These are phyloP conservation scores for Muscidifurax raptorellus DNA, from an alignment of 1,140 invertebrate genomes.

Conservation along the genomic window DNA sequence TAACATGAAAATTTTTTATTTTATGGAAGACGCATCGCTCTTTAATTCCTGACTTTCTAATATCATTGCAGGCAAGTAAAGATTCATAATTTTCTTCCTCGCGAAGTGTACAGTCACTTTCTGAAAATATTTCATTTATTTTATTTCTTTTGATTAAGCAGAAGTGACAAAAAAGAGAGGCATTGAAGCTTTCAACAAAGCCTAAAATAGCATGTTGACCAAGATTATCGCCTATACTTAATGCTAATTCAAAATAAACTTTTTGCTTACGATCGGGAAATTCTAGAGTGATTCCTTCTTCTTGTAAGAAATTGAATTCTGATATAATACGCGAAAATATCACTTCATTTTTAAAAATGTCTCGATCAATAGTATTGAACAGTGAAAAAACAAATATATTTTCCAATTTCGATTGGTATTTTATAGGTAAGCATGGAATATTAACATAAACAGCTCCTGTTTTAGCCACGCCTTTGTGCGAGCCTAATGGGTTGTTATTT, in stretches of 20 bases:
- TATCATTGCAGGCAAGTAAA: no score
- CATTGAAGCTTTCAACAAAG: constrained; percentile 48
- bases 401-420: constrained; percentile 51
- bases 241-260: constrained; percentile 48
- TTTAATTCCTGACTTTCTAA: not conserved
- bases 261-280: not conserved
- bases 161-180: constrained; percentile 47
- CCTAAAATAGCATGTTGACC: constrained; percentile 50
- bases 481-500: constrained; percentile 53
- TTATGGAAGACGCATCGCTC: constrained; percentile 5
- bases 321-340: constrained; percentile 51
- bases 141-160: constrained; percentile 12
- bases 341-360: constrained; percentile 24
- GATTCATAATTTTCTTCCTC: not conserved
- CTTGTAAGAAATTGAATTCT: constrained; percentile 53
- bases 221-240: constrained; percentile 30
- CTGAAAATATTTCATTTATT: not conserved
- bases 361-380: constrained; percentile 49
- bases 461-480: constrained; percentile 53
- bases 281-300: constrained; percentile 27
- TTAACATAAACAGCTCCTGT: constrained; percentile 49
- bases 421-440: constrained; percentile 49
- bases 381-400: constrained; percentile 53
- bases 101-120: not conserved
- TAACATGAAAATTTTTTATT: constrained; percentile 36